phyloP scores from a whole-genome alignment of 2,888 invertebrate genomes.

The Amblyjoppa proteus region DNA sequence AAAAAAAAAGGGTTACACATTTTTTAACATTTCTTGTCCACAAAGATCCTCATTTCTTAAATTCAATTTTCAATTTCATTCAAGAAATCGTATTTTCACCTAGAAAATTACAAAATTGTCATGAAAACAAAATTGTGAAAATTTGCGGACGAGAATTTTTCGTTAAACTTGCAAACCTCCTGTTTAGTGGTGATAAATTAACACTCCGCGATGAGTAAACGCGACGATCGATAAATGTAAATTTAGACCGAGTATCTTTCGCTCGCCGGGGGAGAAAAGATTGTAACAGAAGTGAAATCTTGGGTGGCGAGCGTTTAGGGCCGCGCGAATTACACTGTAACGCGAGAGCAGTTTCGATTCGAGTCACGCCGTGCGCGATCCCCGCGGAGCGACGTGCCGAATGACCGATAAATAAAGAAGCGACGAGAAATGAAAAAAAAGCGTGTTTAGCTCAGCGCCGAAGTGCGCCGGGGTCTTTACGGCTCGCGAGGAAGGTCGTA shows the following conservation, averaged over 20 bases:
- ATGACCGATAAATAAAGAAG: conserved; percentile 44
- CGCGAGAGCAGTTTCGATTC: conserved; percentile 29
- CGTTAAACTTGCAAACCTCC: no score
- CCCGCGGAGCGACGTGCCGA: conserved; percentile 1
- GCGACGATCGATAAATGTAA: no score
- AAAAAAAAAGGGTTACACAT: neutral
- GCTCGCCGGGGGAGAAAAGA: neutral
- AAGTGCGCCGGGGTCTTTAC: conserved; percentile 29
- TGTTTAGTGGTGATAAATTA: no score
- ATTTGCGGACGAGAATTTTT: no score
- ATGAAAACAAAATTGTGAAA: no score
- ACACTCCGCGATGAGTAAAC: no score
- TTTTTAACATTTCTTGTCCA: neutral
- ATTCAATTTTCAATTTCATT: no score
- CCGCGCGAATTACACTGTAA: conserved; percentile 7
- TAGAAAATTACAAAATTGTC: no score
- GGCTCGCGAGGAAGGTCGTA: neutral
- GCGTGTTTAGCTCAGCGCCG: conserved; percentile 1
- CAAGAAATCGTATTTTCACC: no score
- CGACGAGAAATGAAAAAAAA: conserved; percentile 28
- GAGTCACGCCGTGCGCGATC: conserved; percentile 35
- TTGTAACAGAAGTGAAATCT: neutral
- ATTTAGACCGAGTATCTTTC: no score
- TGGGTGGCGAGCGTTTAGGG: neutral
- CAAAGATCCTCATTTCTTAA: neutral